A percentile compares a stretch with the other conserved stretches of the same genome.
phyloP scores from a whole-genome alignment of 2,888 invertebrate genomes.

The Punctoribates punctum region DNA sequence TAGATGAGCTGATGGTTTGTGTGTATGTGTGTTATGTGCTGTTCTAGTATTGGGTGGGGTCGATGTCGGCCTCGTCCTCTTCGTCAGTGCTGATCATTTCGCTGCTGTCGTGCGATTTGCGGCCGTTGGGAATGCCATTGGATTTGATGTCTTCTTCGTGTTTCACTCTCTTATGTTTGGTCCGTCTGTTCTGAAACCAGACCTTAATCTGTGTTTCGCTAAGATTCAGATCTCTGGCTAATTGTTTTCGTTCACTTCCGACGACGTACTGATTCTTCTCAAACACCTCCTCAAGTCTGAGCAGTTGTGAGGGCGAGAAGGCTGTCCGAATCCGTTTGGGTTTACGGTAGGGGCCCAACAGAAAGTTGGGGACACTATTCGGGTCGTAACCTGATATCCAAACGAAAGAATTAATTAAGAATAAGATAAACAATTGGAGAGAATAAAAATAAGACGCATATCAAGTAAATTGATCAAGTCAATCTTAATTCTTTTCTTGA shows the following conservation, averaged over 20 bases:
- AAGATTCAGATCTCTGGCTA: conserved; percentile 87
- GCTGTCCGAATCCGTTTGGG: conserved; percentile 98
- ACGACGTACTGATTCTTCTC: conserved; percentile 99
- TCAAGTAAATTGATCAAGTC: too few species aligned
- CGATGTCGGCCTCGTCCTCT: too few species aligned
- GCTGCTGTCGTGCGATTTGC: too few species aligned
- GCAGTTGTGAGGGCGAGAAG: conserved; percentile 92
- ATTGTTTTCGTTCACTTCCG: conserved; percentile 94
- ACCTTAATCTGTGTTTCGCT: conserved; percentile 76
- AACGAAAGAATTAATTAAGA: not conserved
- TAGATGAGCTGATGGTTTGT: too few species aligned
- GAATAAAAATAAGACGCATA: too few species aligned
- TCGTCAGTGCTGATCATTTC: too few species aligned
- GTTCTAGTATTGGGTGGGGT: too few species aligned
- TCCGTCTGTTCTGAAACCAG: conserved; percentile 49
- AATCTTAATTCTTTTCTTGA: too few species aligned
- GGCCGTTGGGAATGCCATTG: too few species aligned
- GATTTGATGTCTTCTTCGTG: conserved; percentile 45
- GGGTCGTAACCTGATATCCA: conserved; percentile 10
- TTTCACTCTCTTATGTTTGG: conserved; percentile 49
- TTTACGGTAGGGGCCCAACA: conserved; percentile 62
- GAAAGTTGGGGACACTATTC: conserved; percentile 9
- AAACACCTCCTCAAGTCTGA: conserved; percentile 96
- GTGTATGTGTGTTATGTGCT: too few species aligned
- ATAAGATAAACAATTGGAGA: not conserved